These are phyloP conservation scores for Microplitis manilae DNA, from an alignment of 2,888 invertebrate genomes.

Conservation along the genomic window DNA sequence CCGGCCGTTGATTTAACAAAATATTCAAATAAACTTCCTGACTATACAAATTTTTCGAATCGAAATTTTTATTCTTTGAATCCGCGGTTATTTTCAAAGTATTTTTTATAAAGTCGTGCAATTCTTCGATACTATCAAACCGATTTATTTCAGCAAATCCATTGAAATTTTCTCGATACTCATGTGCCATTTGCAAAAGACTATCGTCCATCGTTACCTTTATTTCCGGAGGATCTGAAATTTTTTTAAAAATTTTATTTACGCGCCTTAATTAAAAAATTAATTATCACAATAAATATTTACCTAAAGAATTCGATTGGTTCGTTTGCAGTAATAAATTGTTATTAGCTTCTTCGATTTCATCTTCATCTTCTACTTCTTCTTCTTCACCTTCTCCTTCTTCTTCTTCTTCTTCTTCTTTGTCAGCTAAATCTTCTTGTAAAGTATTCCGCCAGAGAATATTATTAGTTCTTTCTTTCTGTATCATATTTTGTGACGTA, in stretches of 20 bases:
- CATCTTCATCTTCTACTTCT: conserved; percentile 50
- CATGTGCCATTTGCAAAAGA: conserved; percentile 44
- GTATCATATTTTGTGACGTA: conserved; percentile 38
- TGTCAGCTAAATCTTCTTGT: neutral
- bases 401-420: conserved; percentile 31
- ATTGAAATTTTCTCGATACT: conserved; percentile 51
- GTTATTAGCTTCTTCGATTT: conserved; percentile 31
- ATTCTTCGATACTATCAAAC: conserved; percentile 49
- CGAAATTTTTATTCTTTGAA: neutral
- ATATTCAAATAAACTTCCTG: conserved; percentile 49
- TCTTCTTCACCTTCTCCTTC: conserved; percentile 40
- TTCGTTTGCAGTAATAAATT: neutral
- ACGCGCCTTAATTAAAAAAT: too few species aligned
- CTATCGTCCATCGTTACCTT: conserved; percentile 35
- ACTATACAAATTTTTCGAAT: conserved; percentile 28
- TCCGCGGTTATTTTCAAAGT: conserved; percentile 38
- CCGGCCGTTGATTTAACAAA: conserved; percentile 47
- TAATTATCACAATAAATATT: conserved; percentile 8
- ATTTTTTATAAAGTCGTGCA: conserved; percentile 52
- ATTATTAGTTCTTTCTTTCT: conserved; percentile 39
- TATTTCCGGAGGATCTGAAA: conserved; percentile 38
- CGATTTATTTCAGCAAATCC: conserved; percentile 52
- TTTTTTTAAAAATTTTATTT: too few species aligned
- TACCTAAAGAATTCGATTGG: conserved; percentile 16
- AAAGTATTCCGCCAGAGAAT: conserved; percentile 4